Conservation (phyloP, 2,888 invertebrate species). For the Epistrophe eligans region DNA sequence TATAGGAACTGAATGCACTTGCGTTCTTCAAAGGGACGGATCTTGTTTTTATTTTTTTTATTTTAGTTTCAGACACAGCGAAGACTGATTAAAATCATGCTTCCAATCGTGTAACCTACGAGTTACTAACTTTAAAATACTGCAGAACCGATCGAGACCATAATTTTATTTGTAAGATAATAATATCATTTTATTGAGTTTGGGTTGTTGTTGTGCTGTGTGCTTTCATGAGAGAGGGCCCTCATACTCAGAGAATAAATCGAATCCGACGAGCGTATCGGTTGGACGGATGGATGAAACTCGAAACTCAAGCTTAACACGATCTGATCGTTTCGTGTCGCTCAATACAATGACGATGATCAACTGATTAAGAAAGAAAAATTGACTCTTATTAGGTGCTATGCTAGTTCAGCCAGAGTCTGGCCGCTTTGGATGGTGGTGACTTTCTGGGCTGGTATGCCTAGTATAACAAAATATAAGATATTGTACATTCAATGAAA, state of each 20-base stretch:
- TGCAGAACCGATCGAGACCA: constrained; percentile 59
- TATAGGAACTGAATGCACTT: background rate
- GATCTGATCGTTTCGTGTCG: constrained; percentile 35
- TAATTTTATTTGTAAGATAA: constrained; percentile 54
- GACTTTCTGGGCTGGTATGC: constrained; percentile 13
- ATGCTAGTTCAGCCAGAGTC: constrained; percentile 29
- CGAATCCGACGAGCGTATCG: constrained; percentile 7
- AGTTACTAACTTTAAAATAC: constrained; percentile 31
- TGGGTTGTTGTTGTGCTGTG: background rate
- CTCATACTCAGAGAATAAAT: constrained; percentile 41
- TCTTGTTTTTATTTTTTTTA: background rate
- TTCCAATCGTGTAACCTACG: constrained; percentile 33
- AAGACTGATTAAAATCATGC: constrained; percentile 30
- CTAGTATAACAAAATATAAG: constrained; percentile 17
- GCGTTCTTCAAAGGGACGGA: constrained; percentile 7
- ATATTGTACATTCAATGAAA: constrained; percentile 18
- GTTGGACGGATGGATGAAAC: constrained; percentile 20
- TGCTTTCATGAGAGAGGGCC: constrained; percentile 31
- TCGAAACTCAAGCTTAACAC: constrained; percentile 42
- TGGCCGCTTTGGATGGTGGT: constrained; percentile 24
- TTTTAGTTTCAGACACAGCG: background rate
- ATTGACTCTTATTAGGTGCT: constrained; percentile 43
- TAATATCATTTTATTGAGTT: constrained; percentile 18
- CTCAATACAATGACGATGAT: constrained; percentile 51
- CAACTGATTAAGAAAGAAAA: constrained; percentile 55